Conservation (phyloP, 2,113 vertebrate genomes). For the Eulemur macaco region DNA sequence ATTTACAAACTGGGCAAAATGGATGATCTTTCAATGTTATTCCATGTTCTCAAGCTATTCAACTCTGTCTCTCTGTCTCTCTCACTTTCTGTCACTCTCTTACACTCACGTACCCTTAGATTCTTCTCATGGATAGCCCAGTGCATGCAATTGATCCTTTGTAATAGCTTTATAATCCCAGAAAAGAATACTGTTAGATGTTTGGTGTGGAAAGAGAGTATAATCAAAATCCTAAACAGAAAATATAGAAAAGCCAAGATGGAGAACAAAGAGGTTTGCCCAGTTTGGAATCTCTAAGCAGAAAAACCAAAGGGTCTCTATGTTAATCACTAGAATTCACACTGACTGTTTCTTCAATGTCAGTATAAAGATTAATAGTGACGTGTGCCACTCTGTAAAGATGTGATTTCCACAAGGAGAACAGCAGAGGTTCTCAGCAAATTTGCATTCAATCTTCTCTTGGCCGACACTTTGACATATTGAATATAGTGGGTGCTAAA, state of each 20-base stretch:
- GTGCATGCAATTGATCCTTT: not conserved
- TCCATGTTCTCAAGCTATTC: not conserved
- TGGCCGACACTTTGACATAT: not conserved
- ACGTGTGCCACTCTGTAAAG: not conserved
- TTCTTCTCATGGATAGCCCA: not conserved
- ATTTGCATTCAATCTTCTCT: not conserved
- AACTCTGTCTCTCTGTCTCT: not conserved
- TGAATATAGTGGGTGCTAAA: not conserved
- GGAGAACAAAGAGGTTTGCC: not conserved
- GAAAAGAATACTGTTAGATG: not conserved
- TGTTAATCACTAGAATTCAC: not conserved
- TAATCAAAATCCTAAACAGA: constrained; percentile 11
- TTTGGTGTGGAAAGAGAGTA: not conserved
- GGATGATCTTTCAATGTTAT: not conserved
- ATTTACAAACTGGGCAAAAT: not conserved
- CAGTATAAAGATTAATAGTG: not conserved
- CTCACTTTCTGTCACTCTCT: not conserved
- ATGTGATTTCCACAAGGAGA: not conserved
- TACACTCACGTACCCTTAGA: not conserved
- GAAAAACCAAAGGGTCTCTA: not conserved
- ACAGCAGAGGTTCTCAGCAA: not conserved
- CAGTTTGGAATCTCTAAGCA: not conserved
- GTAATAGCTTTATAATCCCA: not conserved
- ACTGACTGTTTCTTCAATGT: not conserved
- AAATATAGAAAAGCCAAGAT: not conserved